phyloP scores from a whole-genome alignment of 2,888 invertebrate genomes.

The Limenitis camilla region DNA sequence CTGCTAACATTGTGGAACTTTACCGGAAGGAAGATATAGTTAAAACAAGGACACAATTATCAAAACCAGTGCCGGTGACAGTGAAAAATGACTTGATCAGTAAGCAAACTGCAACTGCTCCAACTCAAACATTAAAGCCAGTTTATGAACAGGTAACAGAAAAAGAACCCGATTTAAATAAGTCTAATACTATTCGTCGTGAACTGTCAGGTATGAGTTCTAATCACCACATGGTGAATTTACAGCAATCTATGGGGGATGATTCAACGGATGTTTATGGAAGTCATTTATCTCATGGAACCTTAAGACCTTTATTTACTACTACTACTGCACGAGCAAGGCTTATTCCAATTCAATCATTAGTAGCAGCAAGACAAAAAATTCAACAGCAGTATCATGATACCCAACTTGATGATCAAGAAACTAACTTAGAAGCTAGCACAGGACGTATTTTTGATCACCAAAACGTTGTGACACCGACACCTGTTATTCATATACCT shows the following conservation, averaged over 20 bases:
- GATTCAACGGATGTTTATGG: conserved; percentile 82
- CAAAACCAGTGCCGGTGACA: conserved; percentile 49
- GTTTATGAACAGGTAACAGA: conserved; percentile 68
- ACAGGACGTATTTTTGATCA: conserved; percentile 68
- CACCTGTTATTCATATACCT: conserved; percentile 73
- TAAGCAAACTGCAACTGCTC: conserved; percentile 57
- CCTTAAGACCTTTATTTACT: conserved; percentile 79
- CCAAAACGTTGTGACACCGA: conserved; percentile 66
- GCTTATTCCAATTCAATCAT: conserved; percentile 67
- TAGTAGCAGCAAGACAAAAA: conserved; percentile 65
- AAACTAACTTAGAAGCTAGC: conserved; percentile 67
- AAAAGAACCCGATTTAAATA: conserved; percentile 53
- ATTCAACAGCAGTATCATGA: conserved; percentile 66
- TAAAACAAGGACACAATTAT: conserved; percentile 48
- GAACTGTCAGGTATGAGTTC: conserved; percentile 75
- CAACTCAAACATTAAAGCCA: conserved; percentile 64
- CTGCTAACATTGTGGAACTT: conserved; percentile 49
- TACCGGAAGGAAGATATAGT: conserved; percentile 54
- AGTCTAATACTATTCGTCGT: conserved; percentile 77
- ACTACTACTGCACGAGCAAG: conserved; percentile 76
- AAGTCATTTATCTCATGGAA: conserved; percentile 76
- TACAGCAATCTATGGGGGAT: conserved; percentile 76
- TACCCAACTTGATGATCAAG: conserved; percentile 48
- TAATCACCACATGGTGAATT: conserved; percentile 71
- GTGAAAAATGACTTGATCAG: conserved; percentile 53